Conservation (phyloP, 2,113 vertebrate genomes). For the Callipepla squamata region DNA sequence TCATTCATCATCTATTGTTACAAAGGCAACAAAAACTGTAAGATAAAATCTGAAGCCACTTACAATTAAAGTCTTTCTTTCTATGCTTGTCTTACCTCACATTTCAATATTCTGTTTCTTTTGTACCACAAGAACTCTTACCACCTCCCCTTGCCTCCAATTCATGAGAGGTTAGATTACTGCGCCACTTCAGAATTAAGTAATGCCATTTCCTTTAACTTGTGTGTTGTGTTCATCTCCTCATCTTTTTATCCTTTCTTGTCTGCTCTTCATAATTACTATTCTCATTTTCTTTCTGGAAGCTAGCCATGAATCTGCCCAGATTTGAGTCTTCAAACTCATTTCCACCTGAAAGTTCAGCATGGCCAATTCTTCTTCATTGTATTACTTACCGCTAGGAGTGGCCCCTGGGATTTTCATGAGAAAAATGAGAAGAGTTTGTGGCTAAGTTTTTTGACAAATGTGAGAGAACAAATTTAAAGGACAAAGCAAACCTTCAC, state of each 20-base stretch:
- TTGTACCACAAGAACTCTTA: neutral
- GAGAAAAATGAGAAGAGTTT: neutral
- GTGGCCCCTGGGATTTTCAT: neutral
- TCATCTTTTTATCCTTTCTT: neutral
- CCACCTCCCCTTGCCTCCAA: neutral
- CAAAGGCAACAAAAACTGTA: constrained; percentile 16
- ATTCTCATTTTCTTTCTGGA: neutral
- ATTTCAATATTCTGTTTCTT: neutral
- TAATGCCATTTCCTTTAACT: neutral
- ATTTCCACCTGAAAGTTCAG: neutral
- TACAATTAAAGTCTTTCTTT: neutral
- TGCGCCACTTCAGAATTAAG: constrained; percentile 15
- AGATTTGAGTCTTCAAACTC: neutral
- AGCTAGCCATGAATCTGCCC: neutral
- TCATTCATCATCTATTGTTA: constrained; percentile 14
- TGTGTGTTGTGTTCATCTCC: neutral
- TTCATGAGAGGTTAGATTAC: neutral
- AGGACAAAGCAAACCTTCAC: neutral
- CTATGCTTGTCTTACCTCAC: neutral
- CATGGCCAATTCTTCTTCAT: neutral
- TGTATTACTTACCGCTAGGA: neutral
- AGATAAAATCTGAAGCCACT: neutral
- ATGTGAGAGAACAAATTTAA: neutral
- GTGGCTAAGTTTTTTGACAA: neutral
- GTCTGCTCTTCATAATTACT: neutral